Base-by-base conservation (phyloP, 2,888 invertebrate species). In the Hypselothyrea guttata region DNA sequence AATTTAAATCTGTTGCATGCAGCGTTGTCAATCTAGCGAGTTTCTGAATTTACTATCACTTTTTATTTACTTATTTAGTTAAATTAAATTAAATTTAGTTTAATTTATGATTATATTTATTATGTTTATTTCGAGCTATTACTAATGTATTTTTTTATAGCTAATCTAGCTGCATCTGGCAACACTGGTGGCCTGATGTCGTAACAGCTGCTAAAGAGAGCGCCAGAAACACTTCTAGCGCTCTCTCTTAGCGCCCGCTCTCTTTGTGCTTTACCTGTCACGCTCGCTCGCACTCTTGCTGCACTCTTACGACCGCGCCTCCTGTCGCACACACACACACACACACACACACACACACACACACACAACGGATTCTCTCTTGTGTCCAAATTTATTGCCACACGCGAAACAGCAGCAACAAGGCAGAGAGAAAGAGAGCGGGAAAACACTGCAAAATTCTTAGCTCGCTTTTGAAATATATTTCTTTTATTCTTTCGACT, bases 111-210 rank as follows among this genome's bases (percentile, higher is more conserved):
- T n/a, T n/a, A n/a, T n/a, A n/a, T n/a, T n/a, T n/a, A n/a, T n/a
- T n/a, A n/a, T n/a, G n/a, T n/a, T n/a, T n/a, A n/a, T n/a, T n/a
- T n/a, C n/a, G n/a, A n/a, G n/a, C n/a, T n/a, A n/a, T n/a, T n/a
- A n/a, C n/a, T n/a, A n/a, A n/a, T n/a, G n/a, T n/a, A n/a, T n/a
- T n/a, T n/a, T n/a, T n/a, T n/a, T n/a, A n/a, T n/a, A n/a, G n/a
- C n/a, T n/a, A n/a, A n/a, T n/a, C n/a, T n/a, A n/a, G n/a, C n/a
- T n/a, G n/a, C n/a, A n/a, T n/a, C n/a, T n/a, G n/a, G n/a, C n/a
- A n/a, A n/a, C n/a, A n/a, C n/a, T n/a, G n/a, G n/a, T 74, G 72
- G 65, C 56, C 62, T 72, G 79, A 86, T 84, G 84, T 84, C 84
- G 84, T 86, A 84, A 82, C 85, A 47, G 27, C 61, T 45, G 45